Conservation (phyloP, 2,113 vertebrate genomes). For the Camelus bactrianus region DNA sequence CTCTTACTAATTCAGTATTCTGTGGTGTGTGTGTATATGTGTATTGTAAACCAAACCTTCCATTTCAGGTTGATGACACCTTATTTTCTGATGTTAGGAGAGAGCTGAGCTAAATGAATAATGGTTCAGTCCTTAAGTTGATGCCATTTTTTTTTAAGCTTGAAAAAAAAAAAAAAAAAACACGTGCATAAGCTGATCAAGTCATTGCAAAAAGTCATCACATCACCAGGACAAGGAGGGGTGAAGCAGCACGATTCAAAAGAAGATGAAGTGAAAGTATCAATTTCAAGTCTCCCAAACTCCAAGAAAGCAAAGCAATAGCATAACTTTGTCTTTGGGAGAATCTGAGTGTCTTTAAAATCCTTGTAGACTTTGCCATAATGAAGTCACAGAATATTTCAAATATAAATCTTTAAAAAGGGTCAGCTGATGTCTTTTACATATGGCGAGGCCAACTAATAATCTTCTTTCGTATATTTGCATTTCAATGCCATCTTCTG, state of each 20-base stretch:
- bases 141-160: neutral
- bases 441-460: neutral
- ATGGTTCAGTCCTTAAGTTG: neutral
- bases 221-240: neutral
- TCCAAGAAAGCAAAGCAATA: neutral
- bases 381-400: conserved; percentile 39
- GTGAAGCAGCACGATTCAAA: neutral
- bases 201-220: neutral
- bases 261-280: neutral
- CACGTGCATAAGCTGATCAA: neutral
- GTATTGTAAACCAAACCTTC: neutral
- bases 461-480: neutral
- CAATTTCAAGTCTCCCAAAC: neutral
- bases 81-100: conserved; percentile 14
- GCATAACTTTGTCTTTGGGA: neutral
- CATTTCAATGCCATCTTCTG: conserved; percentile 33
- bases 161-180: neutral
- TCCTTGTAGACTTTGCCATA: neutral
- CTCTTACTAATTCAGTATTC: neutral
- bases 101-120: neutral
- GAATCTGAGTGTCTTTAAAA: conserved; percentile 3
- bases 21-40: neutral
- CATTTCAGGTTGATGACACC: neutral
- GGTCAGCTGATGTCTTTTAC: conserved; percentile 36
- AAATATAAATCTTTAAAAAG: neutral